A percentile compares a stretch with the other conserved stretches of the same genome.
Evolutionary conservation across 2,797 vertebrate genomes (phyloP).

Genomic region (Streptopelia turtur): DNA sequence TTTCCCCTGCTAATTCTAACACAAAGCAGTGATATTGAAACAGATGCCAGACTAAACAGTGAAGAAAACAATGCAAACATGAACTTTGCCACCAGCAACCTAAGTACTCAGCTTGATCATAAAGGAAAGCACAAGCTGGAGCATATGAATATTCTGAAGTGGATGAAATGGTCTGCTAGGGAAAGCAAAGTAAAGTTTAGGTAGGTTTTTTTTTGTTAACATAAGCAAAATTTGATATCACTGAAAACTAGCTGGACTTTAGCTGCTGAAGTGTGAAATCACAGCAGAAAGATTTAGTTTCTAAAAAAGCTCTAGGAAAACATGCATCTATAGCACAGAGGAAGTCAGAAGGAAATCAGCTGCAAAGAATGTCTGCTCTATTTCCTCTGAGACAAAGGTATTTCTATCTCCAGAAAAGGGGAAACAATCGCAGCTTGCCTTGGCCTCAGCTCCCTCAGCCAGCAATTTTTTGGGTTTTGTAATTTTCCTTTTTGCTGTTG

Average conservation of each 20-base stretch:
- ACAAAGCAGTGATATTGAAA: conserved; percentile 43
- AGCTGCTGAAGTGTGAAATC: conserved; percentile 38
- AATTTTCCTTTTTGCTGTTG: not conserved
- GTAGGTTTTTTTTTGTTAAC: not conserved
- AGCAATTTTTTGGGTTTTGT: not conserved
- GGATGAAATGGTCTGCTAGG: not conserved
- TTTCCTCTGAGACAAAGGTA: conserved; percentile 63
- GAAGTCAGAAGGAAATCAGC: conserved; percentile 62
- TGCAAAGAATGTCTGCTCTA: conserved; percentile 58
- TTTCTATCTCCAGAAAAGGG: conserved; percentile 41
- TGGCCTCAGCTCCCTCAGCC: not conserved
- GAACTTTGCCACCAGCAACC: conserved; percentile 30
- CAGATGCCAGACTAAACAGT: conserved; percentile 25
- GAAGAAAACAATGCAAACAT: conserved; percentile 48
- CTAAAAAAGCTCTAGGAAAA: conserved; percentile 45
- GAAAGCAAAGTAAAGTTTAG: conserved; percentile 7
- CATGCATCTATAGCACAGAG: conserved; percentile 35
- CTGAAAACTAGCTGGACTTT: not conserved
- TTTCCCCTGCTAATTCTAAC: conserved; percentile 20
- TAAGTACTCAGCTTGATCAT: not conserved
- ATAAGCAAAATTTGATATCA: conserved; percentile 26
- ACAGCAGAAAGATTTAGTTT: conserved; percentile 43
- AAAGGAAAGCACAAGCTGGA: conserved; percentile 21
- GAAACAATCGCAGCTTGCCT: not conserved
- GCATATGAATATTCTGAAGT: not conserved